Evolutionary conservation across 1,140 invertebrate species (phyloP).

Genomic region (Halotydeus destructor): DNA sequence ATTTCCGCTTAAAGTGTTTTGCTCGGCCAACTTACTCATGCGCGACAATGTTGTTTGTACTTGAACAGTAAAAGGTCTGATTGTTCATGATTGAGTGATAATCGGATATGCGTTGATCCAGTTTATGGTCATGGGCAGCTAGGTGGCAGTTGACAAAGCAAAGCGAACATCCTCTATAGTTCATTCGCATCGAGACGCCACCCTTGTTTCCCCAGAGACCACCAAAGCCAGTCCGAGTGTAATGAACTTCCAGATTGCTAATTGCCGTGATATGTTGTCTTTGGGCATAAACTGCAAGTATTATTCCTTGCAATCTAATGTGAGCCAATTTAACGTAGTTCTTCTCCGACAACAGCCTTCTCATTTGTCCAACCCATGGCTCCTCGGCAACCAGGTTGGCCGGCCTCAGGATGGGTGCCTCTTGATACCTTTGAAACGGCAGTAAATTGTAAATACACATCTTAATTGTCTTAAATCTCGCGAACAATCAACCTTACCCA

Average conservation of each 20-base stretch:
- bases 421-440: no score
- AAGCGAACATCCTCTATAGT: constrained; percentile 59
- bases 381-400: no score
- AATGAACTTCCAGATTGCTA: constrained; percentile 41
- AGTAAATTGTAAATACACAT: no score
- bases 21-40: constrained; percentile 55
- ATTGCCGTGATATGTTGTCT: constrained; percentile 53
- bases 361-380: constrained; percentile 4
- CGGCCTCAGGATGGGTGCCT: no score
- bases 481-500: no score
- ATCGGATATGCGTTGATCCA: constrained; percentile 56
- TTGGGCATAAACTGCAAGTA: constrained; percentile 49
- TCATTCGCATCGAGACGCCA: constrained; percentile 61
- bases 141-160: constrained; percentile 73
- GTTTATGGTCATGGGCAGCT: constrained; percentile 58
- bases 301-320: constrained; percentile 25
- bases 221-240: constrained; percentile 62
- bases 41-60: constrained; percentile 58
- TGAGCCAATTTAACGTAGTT: constrained; percentile 18
- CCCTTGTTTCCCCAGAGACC: constrained; percentile 88
- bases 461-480: no score
- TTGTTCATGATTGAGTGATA: constrained; percentile 49
- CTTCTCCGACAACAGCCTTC: background rate
- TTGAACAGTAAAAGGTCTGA: constrained; percentile 34
- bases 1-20: background rate